These are phyloP conservation scores for Cryptoprocta ferox DNA, from an alignment of 2,797 vertebrate genomes.

Conservation along the genomic window DNA sequence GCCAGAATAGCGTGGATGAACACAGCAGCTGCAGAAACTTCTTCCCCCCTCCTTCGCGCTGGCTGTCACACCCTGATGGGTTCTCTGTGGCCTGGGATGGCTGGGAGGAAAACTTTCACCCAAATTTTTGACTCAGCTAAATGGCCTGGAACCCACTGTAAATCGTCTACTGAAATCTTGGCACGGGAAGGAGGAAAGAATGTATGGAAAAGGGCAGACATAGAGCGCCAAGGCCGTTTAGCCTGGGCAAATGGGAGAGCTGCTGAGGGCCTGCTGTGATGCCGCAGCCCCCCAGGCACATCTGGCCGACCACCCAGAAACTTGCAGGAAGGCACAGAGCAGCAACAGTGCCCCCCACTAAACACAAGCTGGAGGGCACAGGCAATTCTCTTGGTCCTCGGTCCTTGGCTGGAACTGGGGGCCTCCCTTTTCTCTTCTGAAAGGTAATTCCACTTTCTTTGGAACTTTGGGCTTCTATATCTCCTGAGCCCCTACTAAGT, in stretches of 20 bases:
- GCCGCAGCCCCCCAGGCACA: background rate
- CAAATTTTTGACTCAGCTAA: slow-evolving; percentile 69
- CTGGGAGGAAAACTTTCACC: slow-evolving; percentile 74
- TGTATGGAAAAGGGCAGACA: slow-evolving; percentile 73
- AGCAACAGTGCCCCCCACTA: fast-evolving
- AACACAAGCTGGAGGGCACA: background rate
- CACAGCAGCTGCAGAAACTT: background rate
- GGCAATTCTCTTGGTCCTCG: background rate
- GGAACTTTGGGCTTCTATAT: background rate
- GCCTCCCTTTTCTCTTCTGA: background rate
- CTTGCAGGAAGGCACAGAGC: background rate
- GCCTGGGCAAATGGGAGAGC: background rate
- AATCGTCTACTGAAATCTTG: slow-evolving; percentile 61
- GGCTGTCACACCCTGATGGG: slow-evolving; percentile 16
- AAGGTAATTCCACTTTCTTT: background rate
- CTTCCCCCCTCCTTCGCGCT: background rate
- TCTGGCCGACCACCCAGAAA: slow-evolving; percentile 55
- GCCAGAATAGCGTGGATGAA: background rate
- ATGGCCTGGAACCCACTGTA: slow-evolving; percentile 69
- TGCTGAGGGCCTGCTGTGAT: background rate
- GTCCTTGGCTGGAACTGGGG: background rate
- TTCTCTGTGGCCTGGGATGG: slow-evolving; percentile 56
- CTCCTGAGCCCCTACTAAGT: background rate
- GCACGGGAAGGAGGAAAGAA: slow-evolving; percentile 53
- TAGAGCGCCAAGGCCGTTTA: background rate